phyloP scores from a whole-genome alignment of 2,113 vertebrate species.

The Heterochromis multidens region DNA sequence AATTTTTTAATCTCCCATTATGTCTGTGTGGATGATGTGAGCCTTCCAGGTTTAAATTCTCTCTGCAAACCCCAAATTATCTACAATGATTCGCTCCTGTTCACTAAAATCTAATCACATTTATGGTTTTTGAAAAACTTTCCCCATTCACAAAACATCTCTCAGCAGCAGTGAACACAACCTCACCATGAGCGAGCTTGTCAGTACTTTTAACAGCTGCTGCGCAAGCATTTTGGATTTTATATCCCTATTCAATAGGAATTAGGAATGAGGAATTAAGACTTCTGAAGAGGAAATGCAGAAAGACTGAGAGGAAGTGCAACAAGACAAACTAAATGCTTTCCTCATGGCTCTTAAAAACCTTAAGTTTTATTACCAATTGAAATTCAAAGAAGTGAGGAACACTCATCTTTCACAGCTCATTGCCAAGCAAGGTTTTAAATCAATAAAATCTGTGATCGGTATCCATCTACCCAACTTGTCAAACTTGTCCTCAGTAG shows the following conservation, averaged over 20 bases:
- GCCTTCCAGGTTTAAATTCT: background rate
- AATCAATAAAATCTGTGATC: background rate
- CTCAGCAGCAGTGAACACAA: background rate
- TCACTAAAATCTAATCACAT: fast-evolving
- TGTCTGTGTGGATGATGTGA: background rate
- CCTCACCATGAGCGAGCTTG: background rate
- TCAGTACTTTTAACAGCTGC: fast-evolving
- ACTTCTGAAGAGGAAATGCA: background rate
- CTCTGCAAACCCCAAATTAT: background rate
- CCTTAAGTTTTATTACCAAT: too few species aligned
- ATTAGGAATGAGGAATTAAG: background rate
- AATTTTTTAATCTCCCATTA: background rate
- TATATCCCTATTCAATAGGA: fast-evolving
- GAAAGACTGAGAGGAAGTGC: background rate
- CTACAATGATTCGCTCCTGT: fast-evolving
- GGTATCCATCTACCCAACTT: too few species aligned
- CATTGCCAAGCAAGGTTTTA: background rate
- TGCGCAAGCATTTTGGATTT: background rate
- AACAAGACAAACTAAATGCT: background rate
- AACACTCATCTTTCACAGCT: background rate
- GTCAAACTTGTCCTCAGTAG: too few species aligned
- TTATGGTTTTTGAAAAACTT: background rate
- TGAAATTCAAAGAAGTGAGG: background rate
- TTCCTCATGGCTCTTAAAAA: background rate
- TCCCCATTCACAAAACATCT: too few species aligned